These are phyloP conservation scores for Notiomystis cincta DNA, from an alignment of 2,113 vertebrate genomes.

Conservation along the genomic window DNA sequence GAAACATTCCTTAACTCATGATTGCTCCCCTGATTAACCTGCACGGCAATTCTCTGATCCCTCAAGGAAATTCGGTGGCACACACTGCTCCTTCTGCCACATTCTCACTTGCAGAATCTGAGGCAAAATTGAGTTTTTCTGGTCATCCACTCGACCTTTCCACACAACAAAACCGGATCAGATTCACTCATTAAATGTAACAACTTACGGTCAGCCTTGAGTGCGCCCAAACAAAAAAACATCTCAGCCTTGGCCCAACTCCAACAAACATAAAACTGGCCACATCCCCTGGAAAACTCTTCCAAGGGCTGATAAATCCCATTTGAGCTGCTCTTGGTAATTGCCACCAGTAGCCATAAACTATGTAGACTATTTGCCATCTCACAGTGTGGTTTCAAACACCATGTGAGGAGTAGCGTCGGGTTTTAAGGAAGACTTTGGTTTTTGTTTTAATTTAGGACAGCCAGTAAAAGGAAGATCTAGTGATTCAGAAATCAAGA, in stretches of 20 bases:
- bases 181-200: background rate
- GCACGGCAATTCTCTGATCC: background rate
- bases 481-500: background rate
- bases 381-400: background rate
- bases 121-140: background rate
- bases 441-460: background rate
- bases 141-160: background rate
- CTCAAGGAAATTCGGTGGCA: background rate
- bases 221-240: background rate
- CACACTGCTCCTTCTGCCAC: background rate
- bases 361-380: conserved; percentile 12
- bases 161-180: background rate
- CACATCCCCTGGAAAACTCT: conserved; percentile 32
- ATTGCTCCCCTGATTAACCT: background rate
- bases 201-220: background rate
- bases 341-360: conserved; percentile 5
- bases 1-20: background rate
- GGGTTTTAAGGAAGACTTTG: background rate
- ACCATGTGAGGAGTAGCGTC: background rate
- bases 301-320: background rate
- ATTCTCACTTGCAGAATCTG: background rate
- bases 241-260: background rate
- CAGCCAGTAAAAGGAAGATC: background rate
- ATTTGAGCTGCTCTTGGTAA: background rate
- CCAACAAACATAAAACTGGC: conserved; percentile 13